Evolutionary conservation across 64 coral and sea anemone genomes (phyloP), one percentile per base, ranked within the genome.

Genomic region (Porites australiensis): DNA sequence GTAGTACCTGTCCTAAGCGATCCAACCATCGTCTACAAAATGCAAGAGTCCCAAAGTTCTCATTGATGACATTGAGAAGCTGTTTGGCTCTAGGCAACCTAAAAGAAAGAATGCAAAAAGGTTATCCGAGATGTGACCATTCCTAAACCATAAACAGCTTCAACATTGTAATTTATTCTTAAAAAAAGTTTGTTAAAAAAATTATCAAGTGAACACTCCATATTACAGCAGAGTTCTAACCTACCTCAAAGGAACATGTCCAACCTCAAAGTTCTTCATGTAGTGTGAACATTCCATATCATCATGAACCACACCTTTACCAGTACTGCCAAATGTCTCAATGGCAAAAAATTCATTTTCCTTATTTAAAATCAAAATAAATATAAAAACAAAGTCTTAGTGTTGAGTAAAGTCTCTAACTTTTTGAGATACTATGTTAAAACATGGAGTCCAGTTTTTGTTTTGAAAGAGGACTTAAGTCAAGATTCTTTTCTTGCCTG

Each of bases 211-310:
- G 93, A 98, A 27, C 89, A 92, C 0, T 98, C 96, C 96, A 98
- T 98, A 22, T 98, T 93, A 60, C 95, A 2, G 0, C 53, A 55
- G 53, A 55, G 53, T 55, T 8, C 10, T 50, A 37, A 37, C 75
- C 66, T 48, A 98, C 96, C 96, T 94, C 52, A 98, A 60, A 5
- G 96, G 96, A 77, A 98, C 66, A 78, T 93, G 94, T 53, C 96
- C 96, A 82, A 92, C 91, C 20, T 98, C 96, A 91, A 95, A 98
- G 64, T 98, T 98, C 88, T 98, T 98, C 96, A 98, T 98, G 74
- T 91, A 98, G 57, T 98, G 96, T 52, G 96, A 98, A 48, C 94
- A 95, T 0, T 98, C 96, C 96, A 98, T 98, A 23, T 98, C 96
- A 60, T 98, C 96, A 89, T 98, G 96, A 19, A 98, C 96, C 66